Conservation (phyloP, 2,888 invertebrate species). For the Lagria hirta region DNA sequence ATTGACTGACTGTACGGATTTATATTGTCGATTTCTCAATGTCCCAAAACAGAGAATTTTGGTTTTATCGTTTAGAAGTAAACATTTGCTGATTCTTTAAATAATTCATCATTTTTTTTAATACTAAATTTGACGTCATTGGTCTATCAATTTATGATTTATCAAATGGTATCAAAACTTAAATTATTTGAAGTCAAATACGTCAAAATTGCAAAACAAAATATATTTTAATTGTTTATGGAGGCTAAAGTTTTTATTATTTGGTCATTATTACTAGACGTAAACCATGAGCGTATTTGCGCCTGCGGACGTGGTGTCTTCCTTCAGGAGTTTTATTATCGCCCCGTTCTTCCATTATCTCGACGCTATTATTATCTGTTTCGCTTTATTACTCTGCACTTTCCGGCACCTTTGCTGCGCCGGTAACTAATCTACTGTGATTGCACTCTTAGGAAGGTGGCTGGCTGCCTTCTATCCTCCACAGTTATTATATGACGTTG, state of each 20-base stretch:
- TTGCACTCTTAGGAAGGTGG: slow-evolving; percentile 43
- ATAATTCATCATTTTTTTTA: too few relatives aligned
- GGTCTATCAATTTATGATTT: too few relatives aligned
- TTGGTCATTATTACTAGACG: too few relatives aligned
- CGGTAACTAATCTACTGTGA: slow-evolving; percentile 46
- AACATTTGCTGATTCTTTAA: slow-evolving; percentile 25
- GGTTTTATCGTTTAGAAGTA: slow-evolving; percentile 13
- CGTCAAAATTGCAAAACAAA: too few relatives aligned
- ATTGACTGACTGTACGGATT: slow-evolving; percentile 36
- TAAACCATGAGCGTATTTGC: too few relatives aligned
- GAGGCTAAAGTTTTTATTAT: too few relatives aligned
- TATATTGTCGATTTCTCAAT: slow-evolving; percentile 36
- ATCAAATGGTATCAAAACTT: too few relatives aligned
- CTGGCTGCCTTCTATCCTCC: slow-evolving; percentile 34
- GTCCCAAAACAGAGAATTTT: slow-evolving; percentile 30
- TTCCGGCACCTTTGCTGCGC: slow-evolving; percentile 38
- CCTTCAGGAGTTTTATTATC: slow-evolving; percentile 41
- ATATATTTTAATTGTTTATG: too few relatives aligned
- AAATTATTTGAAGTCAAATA: too few relatives aligned
- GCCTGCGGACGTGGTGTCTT: slow-evolving; percentile 25
- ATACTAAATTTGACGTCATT: too few relatives aligned
- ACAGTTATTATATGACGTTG: slow-evolving; percentile 40
- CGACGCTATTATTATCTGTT: slow-evolving; percentile 43
- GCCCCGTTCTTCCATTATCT: slow-evolving; percentile 47
- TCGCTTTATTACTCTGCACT: slow-evolving; percentile 31